These are phyloP conservation scores for Pterobdella sp. DNA, from an alignment of 2,888 invertebrate species.

Conservation along the genomic window DNA sequence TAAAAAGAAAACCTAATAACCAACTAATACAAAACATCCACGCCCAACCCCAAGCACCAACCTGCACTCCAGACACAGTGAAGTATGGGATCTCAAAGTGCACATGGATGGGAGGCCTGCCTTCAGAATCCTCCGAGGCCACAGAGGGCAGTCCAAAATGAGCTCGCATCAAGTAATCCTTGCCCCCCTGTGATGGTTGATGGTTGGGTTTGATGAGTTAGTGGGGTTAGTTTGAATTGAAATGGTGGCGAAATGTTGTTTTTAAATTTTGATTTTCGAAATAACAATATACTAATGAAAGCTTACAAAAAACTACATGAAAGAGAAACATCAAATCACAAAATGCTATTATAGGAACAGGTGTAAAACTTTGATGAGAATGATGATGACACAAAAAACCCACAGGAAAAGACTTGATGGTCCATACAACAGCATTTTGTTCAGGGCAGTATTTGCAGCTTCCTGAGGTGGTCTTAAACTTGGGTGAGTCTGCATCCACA, in stretches of 20 bases:
- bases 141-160: constrained; percentile 95
- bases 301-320: too few species aligned
- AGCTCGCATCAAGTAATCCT: constrained; percentile 94
- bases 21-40: neutral
- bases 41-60: constrained; percentile 86
- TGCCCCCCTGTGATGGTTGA: constrained; percentile 65
- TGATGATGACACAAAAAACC: constrained; percentile 34
- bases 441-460: constrained; percentile 95
- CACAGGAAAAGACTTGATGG: constrained; percentile 84
- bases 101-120: constrained; percentile 93
- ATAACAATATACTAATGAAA: too few species aligned
- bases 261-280: too few species aligned
- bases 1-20: neutral
- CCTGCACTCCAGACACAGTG: constrained; percentile 96
- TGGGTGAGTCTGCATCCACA: constrained; percentile 88
- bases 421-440: constrained; percentile 92
- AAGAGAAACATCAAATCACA: too few species aligned
- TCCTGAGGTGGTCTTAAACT: constrained; percentile 93
- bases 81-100: constrained; percentile 99
- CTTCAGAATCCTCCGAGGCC: constrained; percentile 83
- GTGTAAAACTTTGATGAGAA: neutral
- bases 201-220: neutral
- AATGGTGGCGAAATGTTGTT: neutral
- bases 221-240: neutral
- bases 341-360: neutral